phyloP scores from a whole-genome alignment of 1,140 invertebrate genomes.

The Drosophila lini region DNA sequence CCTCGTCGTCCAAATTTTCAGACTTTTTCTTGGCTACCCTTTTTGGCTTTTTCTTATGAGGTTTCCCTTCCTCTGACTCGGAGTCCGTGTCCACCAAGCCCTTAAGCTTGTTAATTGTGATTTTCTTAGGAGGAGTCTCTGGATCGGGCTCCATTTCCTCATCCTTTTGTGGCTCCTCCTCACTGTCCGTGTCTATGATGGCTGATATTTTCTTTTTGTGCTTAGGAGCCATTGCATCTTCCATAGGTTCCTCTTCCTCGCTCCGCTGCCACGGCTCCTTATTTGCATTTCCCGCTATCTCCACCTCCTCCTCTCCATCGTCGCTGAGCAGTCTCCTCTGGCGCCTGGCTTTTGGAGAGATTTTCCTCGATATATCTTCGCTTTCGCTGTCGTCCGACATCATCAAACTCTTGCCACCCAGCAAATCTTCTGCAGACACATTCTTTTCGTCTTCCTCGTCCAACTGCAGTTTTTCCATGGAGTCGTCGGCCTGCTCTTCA shows the following conservation, averaged over 20 bases:
- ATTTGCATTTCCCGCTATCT: constrained; percentile 17
- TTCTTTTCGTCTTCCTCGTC: constrained; percentile 76
- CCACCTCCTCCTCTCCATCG: constrained; percentile 1
- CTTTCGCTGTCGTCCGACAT: constrained; percentile 78
- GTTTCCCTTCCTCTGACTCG: not conserved
- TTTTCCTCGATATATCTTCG: constrained; percentile 44
- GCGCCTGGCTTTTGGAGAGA: constrained; percentile 11
- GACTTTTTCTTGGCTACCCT: constrained; percentile 28
- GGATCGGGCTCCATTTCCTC: constrained; percentile 16
- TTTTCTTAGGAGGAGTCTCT: constrained; percentile 18
- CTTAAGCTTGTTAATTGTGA: constrained; percentile 11
- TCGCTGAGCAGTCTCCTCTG: constrained; percentile 19
- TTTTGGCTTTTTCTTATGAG: constrained; percentile 37
- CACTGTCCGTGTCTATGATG: constrained; percentile 60
- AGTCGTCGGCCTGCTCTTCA: constrained; percentile 54
- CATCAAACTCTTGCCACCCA: constrained; percentile 66
- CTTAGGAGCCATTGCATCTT: constrained; percentile 3
- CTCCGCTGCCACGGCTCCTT: not conserved
- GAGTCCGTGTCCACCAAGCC: constrained; percentile 1
- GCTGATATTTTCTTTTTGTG: constrained; percentile 44
- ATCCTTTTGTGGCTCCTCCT: constrained; percentile 14
- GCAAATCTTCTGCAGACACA: constrained; percentile 68
- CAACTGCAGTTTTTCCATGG: constrained; percentile 68
- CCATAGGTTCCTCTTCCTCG: not conserved
- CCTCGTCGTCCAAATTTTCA: constrained; percentile 19